These are phyloP conservation scores for Rostratula benghalensis DNA, from an alignment of 2,113 vertebrate genomes.

Conservation along the genomic window DNA sequence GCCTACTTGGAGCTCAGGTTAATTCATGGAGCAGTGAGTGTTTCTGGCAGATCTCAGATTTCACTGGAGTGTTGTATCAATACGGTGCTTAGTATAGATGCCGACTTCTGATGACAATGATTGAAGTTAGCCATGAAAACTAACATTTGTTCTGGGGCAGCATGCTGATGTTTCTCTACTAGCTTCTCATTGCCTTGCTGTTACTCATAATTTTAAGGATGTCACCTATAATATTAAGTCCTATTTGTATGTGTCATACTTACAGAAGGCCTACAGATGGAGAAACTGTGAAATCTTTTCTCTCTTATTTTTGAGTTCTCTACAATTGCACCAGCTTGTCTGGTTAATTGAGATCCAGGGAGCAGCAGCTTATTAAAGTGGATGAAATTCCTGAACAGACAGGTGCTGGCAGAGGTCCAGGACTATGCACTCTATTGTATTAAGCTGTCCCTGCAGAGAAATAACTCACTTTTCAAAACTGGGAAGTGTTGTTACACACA, in stretches of 20 bases:
- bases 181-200: not conserved
- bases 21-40: slow-evolving; percentile 5
- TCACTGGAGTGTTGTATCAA: not conserved
- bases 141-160: slow-evolving; percentile 47
- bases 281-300: slow-evolving; percentile 24
- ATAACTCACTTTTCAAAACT: slow-evolving; percentile 3
- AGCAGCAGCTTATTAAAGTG: slow-evolving; percentile 57
- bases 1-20: slow-evolving; percentile 21
- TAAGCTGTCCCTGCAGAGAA: slow-evolving; percentile 32
- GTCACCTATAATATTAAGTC: slow-evolving; percentile 29
- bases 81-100: not conserved
- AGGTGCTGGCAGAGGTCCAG: slow-evolving; percentile 49
- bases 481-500: not conserved
- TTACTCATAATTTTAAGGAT: slow-evolving; percentile 57
- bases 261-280: slow-evolving; percentile 59
- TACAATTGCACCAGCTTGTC: slow-evolving; percentile 34
- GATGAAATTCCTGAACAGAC: slow-evolving; percentile 52
- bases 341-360: slow-evolving; percentile 57
- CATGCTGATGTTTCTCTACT: slow-evolving; percentile 29
- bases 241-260: slow-evolving; percentile 51
- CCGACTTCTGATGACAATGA: slow-evolving; percentile 46
- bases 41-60: not conserved
- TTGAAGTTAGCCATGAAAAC: slow-evolving; percentile 45
- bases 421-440: slow-evolving; percentile 30
- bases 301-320: slow-evolving; percentile 32